These are phyloP conservation scores for Rhyacophila evoluta DNA, from an alignment of 2,888 invertebrate species.

Conservation along the genomic window DNA sequence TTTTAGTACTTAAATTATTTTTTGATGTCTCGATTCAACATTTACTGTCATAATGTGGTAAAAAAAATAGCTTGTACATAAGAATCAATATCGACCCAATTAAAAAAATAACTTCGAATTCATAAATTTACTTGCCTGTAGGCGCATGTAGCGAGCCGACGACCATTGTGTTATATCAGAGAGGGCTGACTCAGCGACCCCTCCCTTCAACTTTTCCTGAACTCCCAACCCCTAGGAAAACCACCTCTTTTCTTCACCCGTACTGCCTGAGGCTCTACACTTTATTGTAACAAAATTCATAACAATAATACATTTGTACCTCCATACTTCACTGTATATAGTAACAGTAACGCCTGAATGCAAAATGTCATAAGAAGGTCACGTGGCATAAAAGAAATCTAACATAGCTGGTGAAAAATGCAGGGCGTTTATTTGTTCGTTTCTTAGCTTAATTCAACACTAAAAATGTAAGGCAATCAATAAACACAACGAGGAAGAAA, in stretches of 20 bases:
- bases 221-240: slow-evolving; percentile 54
- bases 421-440: neutral
- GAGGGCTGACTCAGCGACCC: slow-evolving; percentile 57
- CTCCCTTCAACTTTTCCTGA: slow-evolving; percentile 48
- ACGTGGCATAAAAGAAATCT: slow-evolving; percentile 10
- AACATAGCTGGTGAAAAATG: slow-evolving; percentile 11
- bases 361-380: slow-evolving; percentile 48
- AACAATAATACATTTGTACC: slow-evolving; percentile 48
- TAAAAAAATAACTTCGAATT: too few species aligned
- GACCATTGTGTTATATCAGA: slow-evolving; percentile 62
- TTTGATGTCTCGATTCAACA: too few species aligned
- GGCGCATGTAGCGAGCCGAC: slow-evolving; percentile 59
- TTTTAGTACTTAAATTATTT: too few species aligned
- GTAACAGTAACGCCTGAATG: neutral
- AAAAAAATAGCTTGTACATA: too few species aligned
- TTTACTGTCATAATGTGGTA: too few species aligned
- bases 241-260: slow-evolving; percentile 23
- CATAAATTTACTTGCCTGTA: slow-evolving; percentile 48
- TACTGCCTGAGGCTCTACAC: slow-evolving; percentile 30
- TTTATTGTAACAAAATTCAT: slow-evolving; percentile 49
- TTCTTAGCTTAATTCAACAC: too few species aligned
- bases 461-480: too few species aligned
- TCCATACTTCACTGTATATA: neutral
- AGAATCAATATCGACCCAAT: too few species aligned
- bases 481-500: too few species aligned